Evolutionary conservation across 2,113 vertebrate genomes (phyloP), one percentile per base, ranked within the genome.

Genomic region (Alethe diademata): DNA sequence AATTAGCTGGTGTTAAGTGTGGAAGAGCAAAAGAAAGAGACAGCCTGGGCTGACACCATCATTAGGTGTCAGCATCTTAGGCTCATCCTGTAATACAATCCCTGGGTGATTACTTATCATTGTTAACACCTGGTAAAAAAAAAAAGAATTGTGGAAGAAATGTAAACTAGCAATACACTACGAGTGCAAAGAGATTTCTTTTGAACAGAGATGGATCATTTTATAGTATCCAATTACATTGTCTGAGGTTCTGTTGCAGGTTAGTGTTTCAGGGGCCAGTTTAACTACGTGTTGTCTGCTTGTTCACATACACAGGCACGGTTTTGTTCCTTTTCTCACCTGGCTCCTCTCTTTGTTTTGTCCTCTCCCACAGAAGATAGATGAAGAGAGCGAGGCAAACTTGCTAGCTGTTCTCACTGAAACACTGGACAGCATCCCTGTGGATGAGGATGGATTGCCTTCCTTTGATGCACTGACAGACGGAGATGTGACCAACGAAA

Each of bases 401-500:
- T 98, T 99, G 98, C 98, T 99, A 98, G 99, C 99, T 64, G 99
- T 99, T 97, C 99, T 99, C 97, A 99, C 99, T 95, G 99, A 99
- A 98, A 99, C 99, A 80, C 98, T 99, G 98, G 99, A 99, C 98
- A 99, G 98, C 97, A 99, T 99, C 98, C 99, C 99, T 45, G 99
- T 99, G 98, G 99, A 99, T 97, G 99, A 99, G 98, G 99, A 99
- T 98, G 99, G 99, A 98, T 98, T 99, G 98, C 99, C 99, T 98
- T 99, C 99, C 78, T 99, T 99, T 97, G 99, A 99, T 97, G 99
- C 99, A 75, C 98, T 99, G 99, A 99, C 99, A 98, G 99, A 99
- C 98, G 99, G 99, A 98, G 99, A 99, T 98, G 99, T 99, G 99
- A 99, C 99, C 98, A 99, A 98, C 85, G 99, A 98, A 98, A 99